These are phyloP conservation scores for Caenorhabditis uteleia DNA, from an alignment of 2,888 invertebrate species.

Conservation along the genomic window DNA sequence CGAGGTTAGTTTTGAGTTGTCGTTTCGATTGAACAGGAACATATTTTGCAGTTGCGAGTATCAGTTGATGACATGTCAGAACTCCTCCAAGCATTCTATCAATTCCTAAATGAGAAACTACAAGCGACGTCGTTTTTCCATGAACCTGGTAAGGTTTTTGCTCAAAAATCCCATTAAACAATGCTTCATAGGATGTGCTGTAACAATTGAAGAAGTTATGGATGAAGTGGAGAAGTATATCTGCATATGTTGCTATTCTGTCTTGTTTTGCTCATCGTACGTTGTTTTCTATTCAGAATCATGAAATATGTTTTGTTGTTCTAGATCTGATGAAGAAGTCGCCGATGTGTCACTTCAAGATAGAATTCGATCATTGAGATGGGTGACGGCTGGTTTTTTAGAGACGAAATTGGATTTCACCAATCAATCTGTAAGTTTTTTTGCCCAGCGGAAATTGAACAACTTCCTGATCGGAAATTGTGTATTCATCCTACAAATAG, in stretches of 20 bases:
- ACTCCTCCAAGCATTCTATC: conserved; percentile 88
- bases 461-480: not conserved
- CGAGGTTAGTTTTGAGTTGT: too few species aligned
- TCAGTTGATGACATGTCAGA: conserved; percentile 85
- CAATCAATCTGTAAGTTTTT: conserved; percentile 31
- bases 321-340: conserved; percentile 81
- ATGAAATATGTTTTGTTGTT: conserved; percentile 6
- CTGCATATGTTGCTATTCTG: conserved; percentile 86
- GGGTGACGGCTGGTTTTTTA: conserved; percentile 92
- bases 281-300: not conserved
- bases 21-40: not conserved
- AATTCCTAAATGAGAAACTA: conserved; percentile 79
- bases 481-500: not conserved
- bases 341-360: conserved; percentile 90
- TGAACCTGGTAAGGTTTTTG: conserved; percentile 67
- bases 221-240: conserved; percentile 93
- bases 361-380: conserved; percentile 90
- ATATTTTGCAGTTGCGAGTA: conserved; percentile 39
- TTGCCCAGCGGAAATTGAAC: not conserved
- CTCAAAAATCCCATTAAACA: not conserved
- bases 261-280: conserved; percentile 79
- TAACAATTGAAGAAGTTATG: conserved; percentile 82
- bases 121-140: conserved; percentile 72
- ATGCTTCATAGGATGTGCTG: conserved; percentile 73
- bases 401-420: conserved; percentile 84